These are phyloP conservation scores for Corapipo altera DNA, from an alignment of 2,113 vertebrate genomes.

Conservation along the genomic window DNA sequence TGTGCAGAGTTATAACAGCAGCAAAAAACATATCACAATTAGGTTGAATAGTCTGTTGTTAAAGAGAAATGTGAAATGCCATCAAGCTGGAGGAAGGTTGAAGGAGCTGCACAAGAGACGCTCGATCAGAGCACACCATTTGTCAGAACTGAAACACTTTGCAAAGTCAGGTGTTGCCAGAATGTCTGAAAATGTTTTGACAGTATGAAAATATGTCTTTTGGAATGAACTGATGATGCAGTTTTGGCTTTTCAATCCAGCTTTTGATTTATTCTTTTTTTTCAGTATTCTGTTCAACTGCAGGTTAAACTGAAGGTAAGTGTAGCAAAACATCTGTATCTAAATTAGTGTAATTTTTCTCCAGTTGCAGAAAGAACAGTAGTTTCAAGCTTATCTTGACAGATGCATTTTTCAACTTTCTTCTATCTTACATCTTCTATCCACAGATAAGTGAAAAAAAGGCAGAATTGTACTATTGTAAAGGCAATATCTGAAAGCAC, in stretches of 20 bases:
- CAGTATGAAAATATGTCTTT: background rate
- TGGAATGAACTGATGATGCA: background rate
- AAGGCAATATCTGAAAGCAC: background rate
- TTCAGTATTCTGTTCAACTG: background rate
- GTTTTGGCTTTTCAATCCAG: background rate
- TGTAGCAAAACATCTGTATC: background rate
- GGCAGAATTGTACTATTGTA: background rate
- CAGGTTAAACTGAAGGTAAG: background rate
- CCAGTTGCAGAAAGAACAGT: background rate
- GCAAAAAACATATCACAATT: background rate
- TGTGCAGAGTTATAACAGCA: background rate
- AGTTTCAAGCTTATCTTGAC: background rate
- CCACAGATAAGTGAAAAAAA: background rate
- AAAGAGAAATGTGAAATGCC: background rate
- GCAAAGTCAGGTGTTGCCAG: background rate
- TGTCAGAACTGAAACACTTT: background rate
- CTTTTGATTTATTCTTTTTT: background rate
- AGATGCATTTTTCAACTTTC: background rate
- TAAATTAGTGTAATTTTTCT: background rate
- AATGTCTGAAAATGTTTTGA: background rate
- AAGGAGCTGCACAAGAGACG: rapidly evolving
- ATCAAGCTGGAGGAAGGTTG: background rate
- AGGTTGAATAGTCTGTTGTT: background rate
- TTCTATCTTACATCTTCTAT: background rate
- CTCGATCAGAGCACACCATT: background rate